Base-by-base conservation (phyloP, 1,140 invertebrate species). In the Aphaenogaster floridana region DNA sequence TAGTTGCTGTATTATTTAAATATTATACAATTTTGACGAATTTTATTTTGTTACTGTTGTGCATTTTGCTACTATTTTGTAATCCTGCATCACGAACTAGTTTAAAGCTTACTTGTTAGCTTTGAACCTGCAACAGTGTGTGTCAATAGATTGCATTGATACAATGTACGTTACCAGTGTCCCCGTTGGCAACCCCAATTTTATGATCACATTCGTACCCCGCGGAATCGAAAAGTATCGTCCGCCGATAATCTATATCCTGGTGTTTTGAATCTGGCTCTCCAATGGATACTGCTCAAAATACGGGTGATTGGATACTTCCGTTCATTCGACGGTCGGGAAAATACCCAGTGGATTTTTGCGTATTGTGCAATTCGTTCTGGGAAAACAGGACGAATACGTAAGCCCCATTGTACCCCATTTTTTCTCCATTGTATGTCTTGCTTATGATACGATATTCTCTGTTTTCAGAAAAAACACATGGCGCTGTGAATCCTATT, bases 241-340 rank as follows among this genome's bases (percentile, higher is more conserved):
- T 84, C 54, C 66, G 5, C 79, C 80, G 69, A 84, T 84, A 84
- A 84, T 84, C 80, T 76, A 84, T 84, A 84, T 84, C 54, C 68
- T 59, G 80, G 68, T 84, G 42, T 84, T 84, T 84, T 84, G 69
- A 84, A 76, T 84, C 54, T 84, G 69, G 54, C 69, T 48, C 69
- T 84, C 68, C 68, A 84, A 57, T 84, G 69, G 69, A 76, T 76
- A 61, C 80, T 52, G 68, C 28, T 74, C 54, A 57, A 74, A 84
- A 84, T 84, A 84, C 80, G 69, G 69, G 42, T 74, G 80, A 84
- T 84, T 74, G 69, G 80, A 84, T 84, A 84, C 69, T 84, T 84
- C 69, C 80, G 69, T 36, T 48, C 34, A 54, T 15, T 36, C 80
- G 54, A 74, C 69, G 54, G 28, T 45, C 42, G 69, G 69, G 54